Base-by-base conservation (phyloP, 2,113 vertebrate genomes). In the Sander vitreus region DNA sequence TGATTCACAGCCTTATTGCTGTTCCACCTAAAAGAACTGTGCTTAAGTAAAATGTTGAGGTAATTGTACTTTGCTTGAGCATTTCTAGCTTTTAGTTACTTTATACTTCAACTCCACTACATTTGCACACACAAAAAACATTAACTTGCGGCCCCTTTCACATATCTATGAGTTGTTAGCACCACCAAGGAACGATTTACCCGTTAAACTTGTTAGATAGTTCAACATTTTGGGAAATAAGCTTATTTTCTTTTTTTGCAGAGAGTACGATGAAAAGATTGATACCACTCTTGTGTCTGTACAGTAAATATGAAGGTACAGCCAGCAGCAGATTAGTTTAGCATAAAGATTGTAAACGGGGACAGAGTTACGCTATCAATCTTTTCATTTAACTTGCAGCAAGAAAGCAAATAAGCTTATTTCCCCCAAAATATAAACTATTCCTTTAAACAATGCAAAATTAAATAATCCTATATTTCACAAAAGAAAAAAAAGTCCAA, bases 1-100 rank as follows among this genome's bases (percentile, higher is more conserved):
- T 89, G 86, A 92, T 36, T 89, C 75, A 88, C 75, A 60, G 50
- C 54, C 50, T 70, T 47, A 30, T 19, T 67, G 70, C 12, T 79
- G 70, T 60, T 62, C 47, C 43, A 43, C 27, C 27, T 60, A 18
- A 67, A 62, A 63, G 5, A 25, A 67, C 47, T 63, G 11, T 59
- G 30, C 27, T 39, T 23, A 9, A 43, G 6, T 45, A 16, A 5
- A 15, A 55, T 27, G 11, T 30, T 64, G 9, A 64, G 14, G 15
- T n/a, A 47, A 10, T 58, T 66, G 60, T 16, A 45, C 4, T 69
- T 18, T 9, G 23, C 11, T 60, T 36, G 11, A 23, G 36, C 13
- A 57, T 64, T 63, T 47, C 12, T n/a, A 45, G 15, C 50, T 5
- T 48, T 0, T 57, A 7, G 39, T 57, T 48, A 58, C 16, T 36